A percentile compares a stretch with the other conserved stretches of the same genome.
Evolutionary conservation across 2,113 vertebrate species (phyloP).

Genomic region (Chrysochloris asiatica): DNA sequence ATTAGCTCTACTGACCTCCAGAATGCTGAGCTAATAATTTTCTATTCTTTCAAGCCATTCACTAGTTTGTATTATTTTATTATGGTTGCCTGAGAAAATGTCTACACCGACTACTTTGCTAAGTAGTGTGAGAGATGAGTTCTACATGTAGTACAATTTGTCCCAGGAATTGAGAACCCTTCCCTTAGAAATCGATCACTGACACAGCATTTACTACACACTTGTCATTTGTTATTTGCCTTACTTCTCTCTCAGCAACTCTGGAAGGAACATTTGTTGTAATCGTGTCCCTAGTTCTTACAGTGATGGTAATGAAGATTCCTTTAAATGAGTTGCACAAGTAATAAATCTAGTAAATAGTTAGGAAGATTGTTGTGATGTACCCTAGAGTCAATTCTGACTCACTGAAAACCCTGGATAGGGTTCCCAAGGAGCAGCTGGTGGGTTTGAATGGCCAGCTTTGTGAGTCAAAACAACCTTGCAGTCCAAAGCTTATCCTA

Average conservation of each 20-base stretch:
- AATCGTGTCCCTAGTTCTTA: not conserved
- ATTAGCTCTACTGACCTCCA: not conserved
- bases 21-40: not conserved
- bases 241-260: not conserved
- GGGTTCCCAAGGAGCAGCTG: too few relatives aligned
- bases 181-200: not conserved
- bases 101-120: not conserved
- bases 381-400: too few relatives aligned
- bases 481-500: too few relatives aligned
- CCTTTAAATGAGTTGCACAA: not conserved
- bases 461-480: too few relatives aligned
- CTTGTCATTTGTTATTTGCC: not conserved
- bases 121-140: not conserved
- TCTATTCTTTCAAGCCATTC: not conserved
- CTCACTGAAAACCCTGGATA: too few relatives aligned
- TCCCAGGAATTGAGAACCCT: not conserved
- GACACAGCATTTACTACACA: not conserved
- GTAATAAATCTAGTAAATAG: not conserved
- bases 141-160: not conserved
- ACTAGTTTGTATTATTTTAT: not conserved
- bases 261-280: not conserved
- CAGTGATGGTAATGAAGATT: not conserved
- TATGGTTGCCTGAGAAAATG: not conserved
- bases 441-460: too few relatives aligned
- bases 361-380: too few relatives aligned